phyloP scores from a whole-genome alignment of 2,888 invertebrate species.

The Acronicta psi region DNA sequence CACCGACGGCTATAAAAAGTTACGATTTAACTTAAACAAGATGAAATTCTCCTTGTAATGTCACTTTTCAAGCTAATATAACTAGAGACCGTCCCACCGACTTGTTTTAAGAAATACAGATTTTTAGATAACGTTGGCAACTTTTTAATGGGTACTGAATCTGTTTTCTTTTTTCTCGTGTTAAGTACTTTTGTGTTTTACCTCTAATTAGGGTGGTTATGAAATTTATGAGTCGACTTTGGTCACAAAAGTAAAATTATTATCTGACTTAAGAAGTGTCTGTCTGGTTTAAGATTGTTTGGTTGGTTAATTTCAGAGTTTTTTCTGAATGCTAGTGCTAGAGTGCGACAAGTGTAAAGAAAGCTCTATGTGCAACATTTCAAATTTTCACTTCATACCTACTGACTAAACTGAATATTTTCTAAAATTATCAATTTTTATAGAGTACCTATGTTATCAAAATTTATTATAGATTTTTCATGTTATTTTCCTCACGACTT shows the following conservation, averaged over 20 bases:
- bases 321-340: slow-evolving; percentile 14
- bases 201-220: slow-evolving; percentile 25
- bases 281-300: slow-evolving; percentile 17
- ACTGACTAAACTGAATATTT: background rate
- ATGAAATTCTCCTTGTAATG: slow-evolving; percentile 74
- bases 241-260: slow-evolving; percentile 1
- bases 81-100: slow-evolving; percentile 55
- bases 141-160: slow-evolving; percentile 59
- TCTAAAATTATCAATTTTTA: no score
- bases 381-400: slow-evolving; percentile 26
- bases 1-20: slow-evolving; percentile 69
- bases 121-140: slow-evolving; percentile 66
- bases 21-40: slow-evolving; percentile 75
- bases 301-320: slow-evolving; percentile 35
- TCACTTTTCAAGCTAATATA: slow-evolving; percentile 70
- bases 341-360: slow-evolving; percentile 18
- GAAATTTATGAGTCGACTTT: slow-evolving; percentile 5
- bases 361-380: slow-evolving; percentile 12
- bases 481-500: no score
- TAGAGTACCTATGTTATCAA: background rate
- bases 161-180: slow-evolving; percentile 37
- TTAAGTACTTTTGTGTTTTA: slow-evolving; percentile 35
- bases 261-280: slow-evolving; percentile 4
- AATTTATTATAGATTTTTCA: no score
- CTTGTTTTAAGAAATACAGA: slow-evolving; percentile 63